phyloP scores from a whole-genome alignment of 2,113 vertebrate species.

The Ceyx margarethae region DNA sequence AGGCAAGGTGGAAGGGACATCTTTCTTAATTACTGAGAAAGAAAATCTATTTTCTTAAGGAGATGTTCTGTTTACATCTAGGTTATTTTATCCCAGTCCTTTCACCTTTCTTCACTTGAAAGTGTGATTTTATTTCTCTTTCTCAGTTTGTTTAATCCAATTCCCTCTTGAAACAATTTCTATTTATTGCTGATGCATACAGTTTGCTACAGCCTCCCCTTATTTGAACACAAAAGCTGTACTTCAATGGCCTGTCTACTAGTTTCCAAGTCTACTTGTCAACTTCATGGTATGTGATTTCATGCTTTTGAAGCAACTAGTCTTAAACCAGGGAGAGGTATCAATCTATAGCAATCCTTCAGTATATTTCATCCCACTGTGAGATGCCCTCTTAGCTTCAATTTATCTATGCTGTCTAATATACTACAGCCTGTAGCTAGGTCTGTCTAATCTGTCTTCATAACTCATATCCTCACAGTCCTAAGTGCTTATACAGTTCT shows the following conservation, averaged over 20 bases:
- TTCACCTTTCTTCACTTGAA: not conserved
- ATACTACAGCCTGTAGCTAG: conserved; percentile 34
- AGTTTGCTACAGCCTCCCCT: not conserved
- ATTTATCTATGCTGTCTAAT: conserved; percentile 60
- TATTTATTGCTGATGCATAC: not conserved
- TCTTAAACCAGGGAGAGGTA: not conserved
- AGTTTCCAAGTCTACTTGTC: not conserved
- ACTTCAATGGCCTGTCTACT: not conserved
- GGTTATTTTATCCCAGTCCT: not conserved
- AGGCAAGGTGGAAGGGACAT: not conserved
- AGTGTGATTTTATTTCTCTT: not conserved
- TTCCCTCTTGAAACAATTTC: not conserved
- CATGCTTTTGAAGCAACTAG: not conserved
- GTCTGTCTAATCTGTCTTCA: conserved; percentile 63
- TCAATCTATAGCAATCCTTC: conserved; percentile 21
- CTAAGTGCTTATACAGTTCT: conserved; percentile 20
- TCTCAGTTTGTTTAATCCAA: not conserved
- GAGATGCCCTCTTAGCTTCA: conserved; percentile 42
- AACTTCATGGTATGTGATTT: not conserved
- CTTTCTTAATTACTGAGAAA: not conserved
- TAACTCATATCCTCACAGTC: conserved; percentile 52
- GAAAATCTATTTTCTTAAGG: not conserved
- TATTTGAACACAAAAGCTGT: not conserved
- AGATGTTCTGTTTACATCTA: not conserved
- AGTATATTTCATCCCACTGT: conserved; percentile 31